Evolutionary conservation across 2,797 vertebrate species (phyloP), one percentile per base, ranked within the genome.

Genomic region (Gambelia wislizenii): DNA sequence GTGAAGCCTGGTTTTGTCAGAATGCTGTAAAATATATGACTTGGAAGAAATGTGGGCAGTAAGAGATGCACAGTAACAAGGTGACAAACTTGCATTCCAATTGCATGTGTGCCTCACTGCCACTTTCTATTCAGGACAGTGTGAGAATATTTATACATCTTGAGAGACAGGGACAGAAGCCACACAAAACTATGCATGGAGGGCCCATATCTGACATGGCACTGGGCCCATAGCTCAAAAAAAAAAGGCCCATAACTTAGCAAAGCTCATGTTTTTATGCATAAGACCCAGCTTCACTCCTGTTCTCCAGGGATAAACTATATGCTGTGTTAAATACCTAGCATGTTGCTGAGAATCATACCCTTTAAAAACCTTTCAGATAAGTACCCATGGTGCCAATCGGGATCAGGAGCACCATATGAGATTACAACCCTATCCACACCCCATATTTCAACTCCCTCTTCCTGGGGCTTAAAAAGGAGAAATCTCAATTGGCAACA

Each of bases 1-100:
- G 44, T 0, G 54, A 89, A 78, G n/a, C 72, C 89, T 77, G 61
- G 1, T 86, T 91, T 83, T 91, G 82, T 83, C 82, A 87, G 86
- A 75, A 81, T 18, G 20, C 82, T 88, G 9, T 33, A 1, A 1
- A 83, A 47, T 27, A 49, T 9, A 0, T 2, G 18, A 54, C 56
- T 89, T 88, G 77, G 77, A 89, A 89, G 44, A 83, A 84, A 80
- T 44, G 47, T 0, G 42, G 0, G 1, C 70, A 88, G 10, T 61
- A 74, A 33, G 77, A 92, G 3, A 59, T 72, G 20, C 2, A 39
- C 3, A 20, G 33, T 56, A 76, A 56, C 42, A 92, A 90, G 54
- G 59, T 79, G 16, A 0, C 4, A 59, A 44, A 89, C 83, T 74
- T 47, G 47, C 6, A 86, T 70, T 47, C 59, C 27, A 1, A 2